phyloP scores from a whole-genome alignment of 2,113 vertebrate species.

The Melospiza georgiana region DNA sequence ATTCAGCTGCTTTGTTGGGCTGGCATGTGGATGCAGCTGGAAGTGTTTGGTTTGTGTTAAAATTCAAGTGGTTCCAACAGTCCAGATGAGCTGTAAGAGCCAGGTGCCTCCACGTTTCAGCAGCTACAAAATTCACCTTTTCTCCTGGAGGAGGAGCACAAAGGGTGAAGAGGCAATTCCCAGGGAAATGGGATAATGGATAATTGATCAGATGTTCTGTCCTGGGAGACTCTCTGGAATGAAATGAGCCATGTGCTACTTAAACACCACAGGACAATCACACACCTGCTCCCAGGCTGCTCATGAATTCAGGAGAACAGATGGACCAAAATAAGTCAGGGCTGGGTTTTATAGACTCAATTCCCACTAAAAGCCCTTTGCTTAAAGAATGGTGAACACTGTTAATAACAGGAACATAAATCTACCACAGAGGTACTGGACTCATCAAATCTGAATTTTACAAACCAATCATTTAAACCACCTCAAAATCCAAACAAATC shows the following conservation, averaged over 20 bases:
- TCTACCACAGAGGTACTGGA: neutral
- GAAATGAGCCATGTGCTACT: constrained; percentile 33
- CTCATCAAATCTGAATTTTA: neutral
- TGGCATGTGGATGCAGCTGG: neutral
- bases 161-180: constrained; percentile 8
- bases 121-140: neutral
- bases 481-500: neutral
- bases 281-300: neutral
- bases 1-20: neutral
- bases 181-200: neutral
- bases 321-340: neutral
- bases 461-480: neutral
- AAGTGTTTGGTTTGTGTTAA: neutral
- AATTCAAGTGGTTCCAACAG: neutral
- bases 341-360: neutral
- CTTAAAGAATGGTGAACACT: neutral
- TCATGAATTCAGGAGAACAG: neutral
- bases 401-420: neutral
- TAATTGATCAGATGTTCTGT: constrained; percentile 15
- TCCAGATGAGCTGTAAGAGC: neutral
- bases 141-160: neutral
- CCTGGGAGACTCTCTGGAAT: neutral
- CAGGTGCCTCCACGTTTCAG: neutral
- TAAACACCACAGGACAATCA: neutral
- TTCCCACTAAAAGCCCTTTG: neutral